These are phyloP conservation scores for Neotragus pygmaeus DNA, from an alignment of 2,113 vertebrate species.

Conservation along the genomic window DNA sequence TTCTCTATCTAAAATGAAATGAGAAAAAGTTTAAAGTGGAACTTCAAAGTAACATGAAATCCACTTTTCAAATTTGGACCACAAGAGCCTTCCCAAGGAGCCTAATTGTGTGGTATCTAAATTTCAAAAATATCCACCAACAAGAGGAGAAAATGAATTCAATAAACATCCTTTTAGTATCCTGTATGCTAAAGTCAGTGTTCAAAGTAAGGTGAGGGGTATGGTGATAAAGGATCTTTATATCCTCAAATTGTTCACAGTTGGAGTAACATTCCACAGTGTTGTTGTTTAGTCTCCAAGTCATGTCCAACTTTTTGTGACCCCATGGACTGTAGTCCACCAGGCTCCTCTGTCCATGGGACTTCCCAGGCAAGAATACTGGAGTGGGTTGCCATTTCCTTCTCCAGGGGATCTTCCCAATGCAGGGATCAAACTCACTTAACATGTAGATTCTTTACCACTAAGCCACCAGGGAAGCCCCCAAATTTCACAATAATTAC, in stretches of 20 bases:
- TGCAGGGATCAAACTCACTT: background rate
- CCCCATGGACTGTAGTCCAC: background rate
- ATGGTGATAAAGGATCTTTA: background rate
- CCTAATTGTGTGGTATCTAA: conserved; percentile 17
- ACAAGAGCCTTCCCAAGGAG: background rate
- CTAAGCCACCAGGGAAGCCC: background rate
- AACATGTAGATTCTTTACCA: background rate
- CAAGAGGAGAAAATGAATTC: background rate
- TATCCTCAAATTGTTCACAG: background rate
- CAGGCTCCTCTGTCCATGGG: background rate
- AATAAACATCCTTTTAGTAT: background rate
- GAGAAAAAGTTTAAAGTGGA: background rate
- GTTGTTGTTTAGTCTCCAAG: background rate
- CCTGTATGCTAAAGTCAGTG: background rate
- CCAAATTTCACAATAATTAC: background rate
- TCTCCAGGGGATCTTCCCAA: background rate
- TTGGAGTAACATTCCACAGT: background rate
- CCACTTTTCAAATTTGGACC: conserved; percentile 42
- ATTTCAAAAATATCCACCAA: conserved; percentile 16
- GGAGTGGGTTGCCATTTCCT: background rate
- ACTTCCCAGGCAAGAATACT: background rate
- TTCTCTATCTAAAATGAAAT: conserved; percentile 16
- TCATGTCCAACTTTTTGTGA: background rate
- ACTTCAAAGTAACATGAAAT: conserved; percentile 17
- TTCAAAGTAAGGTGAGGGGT: background rate